Evolutionary conservation across 2,888 invertebrate genomes (phyloP).

Genomic region (Trichopoda pennipes): DNA sequence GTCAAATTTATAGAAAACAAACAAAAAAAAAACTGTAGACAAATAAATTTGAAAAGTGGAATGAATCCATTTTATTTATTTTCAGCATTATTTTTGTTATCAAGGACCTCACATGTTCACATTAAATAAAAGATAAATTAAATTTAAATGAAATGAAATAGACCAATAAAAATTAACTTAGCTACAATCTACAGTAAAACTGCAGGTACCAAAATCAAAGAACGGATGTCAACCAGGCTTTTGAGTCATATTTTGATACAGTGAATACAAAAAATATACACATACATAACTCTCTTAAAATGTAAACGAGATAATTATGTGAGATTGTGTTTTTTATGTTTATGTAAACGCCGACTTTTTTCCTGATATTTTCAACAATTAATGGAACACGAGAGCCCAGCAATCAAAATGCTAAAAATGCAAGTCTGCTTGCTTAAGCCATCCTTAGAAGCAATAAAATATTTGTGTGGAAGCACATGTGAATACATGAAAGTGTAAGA

Average conservation of each 20-base stretch:
- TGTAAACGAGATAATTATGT: conserved; percentile 45
- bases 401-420: neutral
- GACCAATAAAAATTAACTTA: conserved; percentile 35
- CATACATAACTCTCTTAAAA: conserved; percentile 28
- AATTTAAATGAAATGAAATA: conserved; percentile 20
- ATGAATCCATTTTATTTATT: no score
- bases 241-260: neutral
- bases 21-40: no score
- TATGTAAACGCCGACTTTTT: conserved; percentile 17
- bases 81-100: neutral
- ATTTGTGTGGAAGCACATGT: neutral
- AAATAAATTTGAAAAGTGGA: no score
- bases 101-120: conserved; percentile 54
- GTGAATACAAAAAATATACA: neutral
- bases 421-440: conserved; percentile 53
- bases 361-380: conserved; percentile 32
- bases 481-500: no score
- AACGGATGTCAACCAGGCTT: conserved; percentile 18
- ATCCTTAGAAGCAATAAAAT: conserved; percentile 22
- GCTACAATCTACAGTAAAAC: conserved; percentile 44
- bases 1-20: no score
- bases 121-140: neutral
- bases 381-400: conserved; percentile 21
- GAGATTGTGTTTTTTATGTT: conserved; percentile 16
- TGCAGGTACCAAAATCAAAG: conserved; percentile 27